Evolutionary conservation across 2,797 vertebrate species (phyloP).

Genomic region (Orientallactaga sibirica): DNA sequence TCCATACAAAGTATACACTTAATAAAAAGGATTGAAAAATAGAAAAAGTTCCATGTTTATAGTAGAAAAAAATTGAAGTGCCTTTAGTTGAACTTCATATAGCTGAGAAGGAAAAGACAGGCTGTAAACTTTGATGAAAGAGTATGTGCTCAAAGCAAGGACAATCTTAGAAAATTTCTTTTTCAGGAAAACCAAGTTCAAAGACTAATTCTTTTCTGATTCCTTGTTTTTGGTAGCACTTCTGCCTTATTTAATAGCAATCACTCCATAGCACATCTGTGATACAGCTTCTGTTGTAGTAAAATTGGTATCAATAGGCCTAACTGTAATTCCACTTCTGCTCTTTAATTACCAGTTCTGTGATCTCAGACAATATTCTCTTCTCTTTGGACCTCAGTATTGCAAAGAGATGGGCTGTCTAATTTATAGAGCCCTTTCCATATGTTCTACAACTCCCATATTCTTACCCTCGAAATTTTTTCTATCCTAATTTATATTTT

Average conservation of each 20-base stretch:
- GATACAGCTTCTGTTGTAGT: constrained; percentile 1
- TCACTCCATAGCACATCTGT: constrained; percentile 30
- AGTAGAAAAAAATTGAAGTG: constrained; percentile 68
- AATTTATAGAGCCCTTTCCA: neutral
- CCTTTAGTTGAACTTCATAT: constrained; percentile 54
- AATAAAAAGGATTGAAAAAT: too few species aligned
- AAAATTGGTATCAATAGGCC: neutral
- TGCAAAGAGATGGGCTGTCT: neutral
- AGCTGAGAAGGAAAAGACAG: constrained; percentile 80
- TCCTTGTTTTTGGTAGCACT: constrained; percentile 25
- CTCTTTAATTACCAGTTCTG: constrained; percentile 33
- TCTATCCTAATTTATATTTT: constrained; percentile 39
- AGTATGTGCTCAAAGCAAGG: constrained; percentile 83
- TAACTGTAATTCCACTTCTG: neutral
- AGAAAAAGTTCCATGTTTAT: neutral
- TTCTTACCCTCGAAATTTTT: constrained; percentile 59
- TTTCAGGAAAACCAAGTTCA: constrained; percentile 67
- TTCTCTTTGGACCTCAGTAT: constrained; percentile 23
- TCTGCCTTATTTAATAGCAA: constrained; percentile 30
- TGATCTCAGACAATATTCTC: neutral
- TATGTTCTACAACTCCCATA: constrained; percentile 48
- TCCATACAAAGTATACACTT: too few species aligned
- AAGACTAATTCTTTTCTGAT: constrained; percentile 54
- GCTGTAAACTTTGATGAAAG: constrained; percentile 71
- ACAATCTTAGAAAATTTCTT: constrained; percentile 66